Evolutionary conservation across 2,113 vertebrate species (phyloP).

Genomic region (Sciurus niger): DNA sequence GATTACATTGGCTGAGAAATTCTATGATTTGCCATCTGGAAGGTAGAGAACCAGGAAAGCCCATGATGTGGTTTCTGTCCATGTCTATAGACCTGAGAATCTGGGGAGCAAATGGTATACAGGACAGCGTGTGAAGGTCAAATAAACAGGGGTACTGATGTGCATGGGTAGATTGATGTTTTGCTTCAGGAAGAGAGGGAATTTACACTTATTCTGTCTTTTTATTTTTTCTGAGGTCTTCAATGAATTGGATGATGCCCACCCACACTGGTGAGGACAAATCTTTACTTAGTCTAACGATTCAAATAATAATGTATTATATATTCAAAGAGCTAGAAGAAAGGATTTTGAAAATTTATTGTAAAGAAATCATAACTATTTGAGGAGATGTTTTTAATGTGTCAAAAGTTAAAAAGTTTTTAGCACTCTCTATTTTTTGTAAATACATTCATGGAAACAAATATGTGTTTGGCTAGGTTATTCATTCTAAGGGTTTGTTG

Average conservation of each 20-base stretch:
- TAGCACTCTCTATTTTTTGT: constrained; percentile 12
- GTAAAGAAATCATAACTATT: neutral
- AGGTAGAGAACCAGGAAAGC: neutral
- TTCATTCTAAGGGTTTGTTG: neutral
- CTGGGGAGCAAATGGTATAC: neutral
- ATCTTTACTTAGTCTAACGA: neutral
- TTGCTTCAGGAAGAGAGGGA: neutral
- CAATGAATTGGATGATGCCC: neutral
- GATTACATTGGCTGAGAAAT: neutral
- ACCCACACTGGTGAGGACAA: neutral
- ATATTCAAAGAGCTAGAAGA: neutral
- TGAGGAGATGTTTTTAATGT: neutral
- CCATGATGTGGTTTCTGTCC: neutral
- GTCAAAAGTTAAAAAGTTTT: neutral
- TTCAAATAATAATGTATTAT: too few relatives aligned
- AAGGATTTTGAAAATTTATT: neutral
- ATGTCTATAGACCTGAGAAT: neutral
- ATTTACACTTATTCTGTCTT: neutral
- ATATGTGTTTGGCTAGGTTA: neutral
- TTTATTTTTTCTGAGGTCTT: neutral
- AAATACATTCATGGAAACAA: neutral
- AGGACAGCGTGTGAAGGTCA: neutral
- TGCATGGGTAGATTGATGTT: neutral
- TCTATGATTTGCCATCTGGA: neutral
- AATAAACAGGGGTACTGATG: neutral